A percentile compares a stretch with the other conserved stretches of the same genome.
Conservation (phyloP, 1,140 invertebrate genomes). For the Pentalonia nigronervosa region DNA sequence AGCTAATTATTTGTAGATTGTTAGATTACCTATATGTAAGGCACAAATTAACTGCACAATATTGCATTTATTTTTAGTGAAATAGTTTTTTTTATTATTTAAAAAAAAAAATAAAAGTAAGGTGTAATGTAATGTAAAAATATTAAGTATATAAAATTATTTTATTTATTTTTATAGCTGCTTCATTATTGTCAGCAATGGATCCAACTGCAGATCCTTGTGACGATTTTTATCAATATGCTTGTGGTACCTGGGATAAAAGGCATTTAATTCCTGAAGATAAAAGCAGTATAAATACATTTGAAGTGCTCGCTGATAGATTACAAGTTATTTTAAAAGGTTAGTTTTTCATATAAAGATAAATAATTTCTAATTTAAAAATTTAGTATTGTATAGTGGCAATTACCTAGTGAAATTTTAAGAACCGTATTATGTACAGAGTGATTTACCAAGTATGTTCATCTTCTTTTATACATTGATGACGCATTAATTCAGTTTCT, state of each 20-base stretch:
- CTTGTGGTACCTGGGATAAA: constrained; percentile 89
- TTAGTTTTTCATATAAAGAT: constrained; percentile 59
- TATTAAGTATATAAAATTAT: background rate
- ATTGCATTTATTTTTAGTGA: too few relatives aligned
- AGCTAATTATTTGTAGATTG: too few relatives aligned
- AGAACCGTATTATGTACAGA: background rate
- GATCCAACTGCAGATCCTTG: constrained; percentile 82
- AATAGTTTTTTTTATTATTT: background rate
- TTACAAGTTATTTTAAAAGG: constrained; percentile 84
- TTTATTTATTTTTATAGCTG: constrained; percentile 68
- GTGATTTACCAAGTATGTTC: background rate
- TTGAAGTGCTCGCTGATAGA: constrained; percentile 87
- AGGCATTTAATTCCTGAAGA: constrained; percentile 90
- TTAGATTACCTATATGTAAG: background rate
- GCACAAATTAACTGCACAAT: background rate
- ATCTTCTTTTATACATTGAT: background rate
- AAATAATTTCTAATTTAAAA: background rate
- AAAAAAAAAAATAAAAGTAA: background rate
- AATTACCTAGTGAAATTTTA: background rate
- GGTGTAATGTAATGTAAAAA: background rate
- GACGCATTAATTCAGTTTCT: background rate
- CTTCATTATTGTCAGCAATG: constrained; percentile 85
- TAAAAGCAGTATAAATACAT: constrained; percentile 84
- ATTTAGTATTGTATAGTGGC: background rate
- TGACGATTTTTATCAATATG: constrained; percentile 88